phyloP scores from a whole-genome alignment of 2,113 vertebrate species.

The Phalacrocorax aristotelis region DNA sequence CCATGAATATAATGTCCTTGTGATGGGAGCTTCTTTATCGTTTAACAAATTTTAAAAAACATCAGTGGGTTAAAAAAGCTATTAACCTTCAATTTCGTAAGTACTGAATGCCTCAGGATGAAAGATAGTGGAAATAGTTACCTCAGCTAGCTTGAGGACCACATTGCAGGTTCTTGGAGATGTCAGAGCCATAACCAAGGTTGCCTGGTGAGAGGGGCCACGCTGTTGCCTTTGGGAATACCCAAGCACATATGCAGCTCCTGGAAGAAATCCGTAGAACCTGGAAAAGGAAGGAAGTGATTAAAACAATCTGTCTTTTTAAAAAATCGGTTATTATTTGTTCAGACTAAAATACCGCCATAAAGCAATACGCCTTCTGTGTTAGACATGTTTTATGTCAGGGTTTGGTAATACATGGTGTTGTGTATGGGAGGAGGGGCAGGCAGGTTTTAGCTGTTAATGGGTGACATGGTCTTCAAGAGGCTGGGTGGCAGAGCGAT shows the following conservation, averaged over 20 bases:
- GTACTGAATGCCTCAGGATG: background rate
- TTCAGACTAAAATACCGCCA: background rate
- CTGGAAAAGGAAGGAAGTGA: slow-evolving; percentile 44
- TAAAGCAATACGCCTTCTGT: background rate
- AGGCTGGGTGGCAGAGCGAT: background rate
- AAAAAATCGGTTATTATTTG: background rate
- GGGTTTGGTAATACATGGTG: background rate
- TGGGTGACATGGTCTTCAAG: background rate
- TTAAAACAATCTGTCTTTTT: background rate
- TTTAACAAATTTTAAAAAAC: background rate
- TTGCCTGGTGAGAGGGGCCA: slow-evolving; percentile 64
- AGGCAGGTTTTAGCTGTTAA: background rate
- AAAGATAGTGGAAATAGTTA: slow-evolving; percentile 16
- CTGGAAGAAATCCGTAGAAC: slow-evolving; percentile 61
- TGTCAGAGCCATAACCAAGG: slow-evolving; percentile 68
- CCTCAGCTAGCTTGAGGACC: slow-evolving; percentile 72
- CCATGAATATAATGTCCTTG: background rate
- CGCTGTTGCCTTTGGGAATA: slow-evolving; percentile 48
- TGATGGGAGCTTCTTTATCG: background rate
- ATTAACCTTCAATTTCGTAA: background rate
- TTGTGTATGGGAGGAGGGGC: background rate
- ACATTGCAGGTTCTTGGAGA: slow-evolving; percentile 70
- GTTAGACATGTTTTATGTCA: background rate
- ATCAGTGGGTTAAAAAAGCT: background rate
- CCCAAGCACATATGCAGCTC: slow-evolving; percentile 41